Evolutionary conservation across 2,113 vertebrate genomes (phyloP).

Genomic region (Epinephelus fuscoguttatus): DNA sequence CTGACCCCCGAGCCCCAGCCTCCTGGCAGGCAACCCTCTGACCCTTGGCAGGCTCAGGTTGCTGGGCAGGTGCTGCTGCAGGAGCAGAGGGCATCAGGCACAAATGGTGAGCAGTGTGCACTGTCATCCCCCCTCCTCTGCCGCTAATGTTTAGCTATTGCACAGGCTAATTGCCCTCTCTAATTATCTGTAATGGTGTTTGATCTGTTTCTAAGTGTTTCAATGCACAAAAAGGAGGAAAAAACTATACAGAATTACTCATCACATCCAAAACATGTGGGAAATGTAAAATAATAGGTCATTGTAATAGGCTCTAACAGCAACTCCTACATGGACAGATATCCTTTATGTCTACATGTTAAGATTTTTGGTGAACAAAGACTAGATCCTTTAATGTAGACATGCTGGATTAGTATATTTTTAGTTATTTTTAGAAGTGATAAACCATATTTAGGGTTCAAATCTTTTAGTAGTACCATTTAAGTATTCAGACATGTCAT

Average conservation of each 20-base stretch:
- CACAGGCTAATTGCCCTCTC: slow-evolving; percentile 62
- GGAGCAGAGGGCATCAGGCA: slow-evolving; percentile 57
- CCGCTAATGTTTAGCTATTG: slow-evolving; percentile 51
- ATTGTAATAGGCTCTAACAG: neutral
- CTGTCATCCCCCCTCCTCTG: slow-evolving; percentile 14
- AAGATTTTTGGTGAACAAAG: neutral
- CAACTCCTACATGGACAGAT: neutral
- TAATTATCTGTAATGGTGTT: slow-evolving; percentile 75
- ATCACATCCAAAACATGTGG: slow-evolving; percentile 32
- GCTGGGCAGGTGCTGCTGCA: slow-evolving; percentile 76
- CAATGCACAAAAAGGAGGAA: slow-evolving; percentile 43
- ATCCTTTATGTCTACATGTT: neutral
- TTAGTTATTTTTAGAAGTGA: neutral
- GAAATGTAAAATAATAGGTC: slow-evolving; percentile 11
- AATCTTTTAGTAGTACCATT: too few species aligned
- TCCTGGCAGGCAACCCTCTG: slow-evolving; percentile 66
- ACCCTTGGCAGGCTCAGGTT: slow-evolving; percentile 53
- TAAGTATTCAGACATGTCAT: neutral
- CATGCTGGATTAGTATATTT: neutral
- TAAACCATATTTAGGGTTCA: neutral
- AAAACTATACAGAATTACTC: slow-evolving; percentile 25
- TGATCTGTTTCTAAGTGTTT: slow-evolving; percentile 73
- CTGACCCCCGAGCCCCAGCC: slow-evolving; percentile 66
- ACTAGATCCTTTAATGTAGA: neutral
- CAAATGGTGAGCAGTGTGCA: slow-evolving; percentile 69